phyloP scores from a whole-genome alignment of 2,888 invertebrate genomes.

The Tethea ocularis region DNA sequence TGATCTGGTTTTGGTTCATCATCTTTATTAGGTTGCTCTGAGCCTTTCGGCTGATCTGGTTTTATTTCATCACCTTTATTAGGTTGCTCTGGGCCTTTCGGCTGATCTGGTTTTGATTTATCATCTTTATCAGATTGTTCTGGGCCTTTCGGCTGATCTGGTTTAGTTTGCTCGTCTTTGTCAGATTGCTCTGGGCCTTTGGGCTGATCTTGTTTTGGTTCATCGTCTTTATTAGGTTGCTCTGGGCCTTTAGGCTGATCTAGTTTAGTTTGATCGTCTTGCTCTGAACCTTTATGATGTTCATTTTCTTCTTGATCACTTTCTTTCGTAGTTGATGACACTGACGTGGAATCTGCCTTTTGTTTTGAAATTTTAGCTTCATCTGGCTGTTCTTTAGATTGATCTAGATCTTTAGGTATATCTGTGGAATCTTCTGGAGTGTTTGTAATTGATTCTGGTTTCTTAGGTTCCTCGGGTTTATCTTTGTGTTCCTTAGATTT shows the following conservation, averaged over 20 bases:
- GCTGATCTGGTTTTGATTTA: slow-evolving; percentile 7
- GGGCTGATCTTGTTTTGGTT: not conserved
- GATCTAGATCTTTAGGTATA: not conserved
- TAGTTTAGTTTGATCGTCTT: not conserved
- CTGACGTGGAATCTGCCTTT: not conserved
- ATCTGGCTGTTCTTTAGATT: not conserved
- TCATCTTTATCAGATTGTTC: slow-evolving; percentile 6
- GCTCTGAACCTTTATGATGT: not conserved
- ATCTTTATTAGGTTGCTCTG: too few relatives aligned
- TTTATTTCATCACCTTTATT: not conserved
- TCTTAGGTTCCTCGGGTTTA: not conserved
- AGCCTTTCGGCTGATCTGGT: not conserved
- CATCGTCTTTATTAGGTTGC: slow-evolving; percentile 4
- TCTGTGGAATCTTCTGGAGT: not conserved
- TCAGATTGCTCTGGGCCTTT: not conserved
- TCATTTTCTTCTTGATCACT: too few relatives aligned
- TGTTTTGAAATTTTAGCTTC: not conserved
- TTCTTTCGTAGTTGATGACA: not conserved
- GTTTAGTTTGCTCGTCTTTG: not conserved
- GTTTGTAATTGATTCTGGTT: not conserved
- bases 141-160: not conserved
- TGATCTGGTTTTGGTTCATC: too few relatives aligned
- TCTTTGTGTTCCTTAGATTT: not conserved
- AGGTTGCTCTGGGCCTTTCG: slow-evolving; percentile 11
- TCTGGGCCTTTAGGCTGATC: not conserved